Base-by-base conservation (phyloP, 2,888 invertebrate genomes). In the Pharmacophagus antenor region DNA sequence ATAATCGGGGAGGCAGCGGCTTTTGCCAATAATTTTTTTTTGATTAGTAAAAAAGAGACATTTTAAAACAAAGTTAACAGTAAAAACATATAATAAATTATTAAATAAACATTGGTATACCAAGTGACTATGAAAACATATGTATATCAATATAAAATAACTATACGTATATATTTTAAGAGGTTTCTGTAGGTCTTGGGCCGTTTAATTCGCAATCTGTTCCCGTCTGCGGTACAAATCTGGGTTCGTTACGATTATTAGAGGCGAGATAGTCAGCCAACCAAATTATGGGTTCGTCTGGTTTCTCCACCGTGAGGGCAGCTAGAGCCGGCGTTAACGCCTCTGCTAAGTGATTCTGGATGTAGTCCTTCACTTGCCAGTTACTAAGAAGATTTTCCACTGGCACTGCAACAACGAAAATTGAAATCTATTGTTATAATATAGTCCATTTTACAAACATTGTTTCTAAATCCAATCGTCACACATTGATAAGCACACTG, bases 171-270 rank as follows among this genome's bases (percentile, higher is more conserved):
- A 49, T 12, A 12, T 12, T 17, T 25, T 49, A 20, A 8, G 23
- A 10, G 8, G n/a, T n/a, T 56, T 48, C 44, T 46, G 21, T 2
- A 46, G 12, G 7, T 18, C 12, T 46, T 46, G 21, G 21, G 10
- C 46, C 20, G 12, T 46, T 3, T 2, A 20, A 46, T 46, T 21
- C 20, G 2, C 2, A 21, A 17, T 46, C 46, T 18, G 12, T 10
- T 20, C 7, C 49, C 2, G 72, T 61, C 60, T 79, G 79, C 0
- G 80, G 67, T 1, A 73, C 80, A 2, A 82, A 41, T 53, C 85
- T 88, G 0, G 94, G 95, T 73, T 93, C 94, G 75, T 94, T 95
- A 5, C 95, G 95, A 84, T 96, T 96, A 79, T 95, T 94, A 46
- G 91, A 82, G 6, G 94, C 82, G 46, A 97, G 84, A 92, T 95